Conservation (phyloP, 2,113 vertebrate genomes). For the Tapirus terrestris region DNA sequence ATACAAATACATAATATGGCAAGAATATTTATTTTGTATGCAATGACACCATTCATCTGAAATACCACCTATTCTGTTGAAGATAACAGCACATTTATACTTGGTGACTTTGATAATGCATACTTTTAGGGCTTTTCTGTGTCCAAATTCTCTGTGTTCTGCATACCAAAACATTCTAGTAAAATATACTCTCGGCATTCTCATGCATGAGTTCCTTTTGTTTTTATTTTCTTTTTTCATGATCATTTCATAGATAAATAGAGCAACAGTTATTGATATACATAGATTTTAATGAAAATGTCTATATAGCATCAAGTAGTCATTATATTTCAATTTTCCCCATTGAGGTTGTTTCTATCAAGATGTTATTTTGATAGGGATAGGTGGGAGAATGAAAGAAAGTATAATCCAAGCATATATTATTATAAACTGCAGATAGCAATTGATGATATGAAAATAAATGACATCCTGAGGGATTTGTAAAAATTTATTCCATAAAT, state of each 20-base stretch:
- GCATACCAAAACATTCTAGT: not conserved
- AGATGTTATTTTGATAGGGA: conserved; percentile 59
- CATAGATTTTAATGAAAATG: conserved; percentile 58
- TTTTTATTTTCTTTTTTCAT: conserved; percentile 61
- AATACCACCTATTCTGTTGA: not conserved
- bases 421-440: conserved; percentile 34
- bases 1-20: not conserved
- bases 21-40: not conserved
- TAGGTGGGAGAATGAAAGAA: conserved; percentile 49
- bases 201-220: not conserved
- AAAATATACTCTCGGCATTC: not conserved
- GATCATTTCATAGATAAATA: conserved; percentile 48
- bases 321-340: conserved; percentile 69
- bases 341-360: conserved; percentile 50
- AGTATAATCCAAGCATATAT: conserved; percentile 61
- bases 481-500: conserved; percentile 13
- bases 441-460: conserved; percentile 53
- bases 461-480: not conserved
- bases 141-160: not conserved
- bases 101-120: not conserved
- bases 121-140: not conserved
- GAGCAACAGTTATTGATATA: conserved; percentile 43
- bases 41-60: not conserved
- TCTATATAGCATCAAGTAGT: conserved; percentile 40
- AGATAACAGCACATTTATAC: not conserved